Base-by-base conservation (phyloP, 2,113 vertebrate genomes). In the Pimephales promelas region DNA sequence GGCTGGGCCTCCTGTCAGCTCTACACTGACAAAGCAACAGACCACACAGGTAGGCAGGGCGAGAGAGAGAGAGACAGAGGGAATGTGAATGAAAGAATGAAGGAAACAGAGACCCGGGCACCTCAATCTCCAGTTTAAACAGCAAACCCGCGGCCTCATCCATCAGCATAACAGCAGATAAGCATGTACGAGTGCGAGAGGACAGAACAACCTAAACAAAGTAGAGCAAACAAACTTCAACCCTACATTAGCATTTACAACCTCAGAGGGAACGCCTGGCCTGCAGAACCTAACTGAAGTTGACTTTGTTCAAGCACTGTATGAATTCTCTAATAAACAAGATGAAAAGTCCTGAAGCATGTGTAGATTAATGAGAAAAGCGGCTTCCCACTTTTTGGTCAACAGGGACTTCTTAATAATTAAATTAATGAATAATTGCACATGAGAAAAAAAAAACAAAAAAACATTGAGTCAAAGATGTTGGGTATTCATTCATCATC, bases 181-280 rank as follows among this genome's bases (percentile, higher is more conserved):
- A 88, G 84, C 76, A 36, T 64, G 86, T 88, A 88, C 52, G 34
- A 40, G 59, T 72, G 40, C 84, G 75, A 16, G 18, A 84, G 82
- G 88, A 90, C 79, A 49, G 71, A 70, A 59, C 1, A 59, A 82
- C 79, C 85, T 24, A 76, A 71, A 66, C 28, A 66, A 73, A 76
- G 14, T 59, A 81, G 73, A 56, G 52, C 57, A 88, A 90, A 86
- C 85, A 88, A 74, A 88, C 86, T 85, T 57, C 6, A 66, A 89
- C 85, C 57, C 59, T 22, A 70, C 84, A 90, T 91, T 86, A 92
- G 91, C 91, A 92, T 92, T 91, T 90, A 90, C 88, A 90, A 81
- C 88, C 79, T 54, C 7, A 86, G 87, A 90, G 89, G 79, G 49
- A 62, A 79, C 86, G 85, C 81, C 10, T 31, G 61, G 28, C 47